phyloP scores from a whole-genome alignment of 2,888 invertebrate genomes.

The Cheilosia variabilis region DNA sequence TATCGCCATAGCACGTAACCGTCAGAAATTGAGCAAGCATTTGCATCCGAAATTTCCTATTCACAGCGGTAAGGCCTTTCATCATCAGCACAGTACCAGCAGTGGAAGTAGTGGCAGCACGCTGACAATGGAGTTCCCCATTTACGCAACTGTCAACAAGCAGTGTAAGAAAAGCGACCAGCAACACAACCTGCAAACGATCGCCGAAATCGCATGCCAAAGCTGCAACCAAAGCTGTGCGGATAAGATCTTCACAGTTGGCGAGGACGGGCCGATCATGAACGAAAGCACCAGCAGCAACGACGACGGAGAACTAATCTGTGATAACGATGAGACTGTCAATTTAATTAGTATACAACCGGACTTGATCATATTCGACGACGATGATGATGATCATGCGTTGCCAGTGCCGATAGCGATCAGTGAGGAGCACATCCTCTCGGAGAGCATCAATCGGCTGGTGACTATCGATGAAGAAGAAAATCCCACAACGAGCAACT shows the following conservation, averaged over 20 bases:
- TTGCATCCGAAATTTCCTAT: slow-evolving; percentile 81
- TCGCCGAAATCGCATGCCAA: slow-evolving; percentile 65
- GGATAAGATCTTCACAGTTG: slow-evolving; percentile 66
- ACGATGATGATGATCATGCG: slow-evolving; percentile 75
- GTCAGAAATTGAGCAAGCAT: slow-evolving; percentile 67
- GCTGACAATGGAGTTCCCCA: slow-evolving; percentile 58
- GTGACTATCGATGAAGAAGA: slow-evolving; percentile 67
- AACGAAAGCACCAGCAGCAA: slow-evolving; percentile 63
- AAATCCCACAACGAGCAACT: slow-evolving; percentile 78
- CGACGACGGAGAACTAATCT: slow-evolving; percentile 74
- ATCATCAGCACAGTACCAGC: slow-evolving; percentile 68
- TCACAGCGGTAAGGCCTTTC: slow-evolving; percentile 82
- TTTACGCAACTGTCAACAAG: slow-evolving; percentile 71
- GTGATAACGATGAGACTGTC: slow-evolving; percentile 77
- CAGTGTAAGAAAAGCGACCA: slow-evolving; percentile 33
- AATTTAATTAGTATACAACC: slow-evolving; percentile 76
- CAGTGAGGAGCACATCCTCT: slow-evolving; percentile 51
- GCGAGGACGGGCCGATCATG: slow-evolving; percentile 47
- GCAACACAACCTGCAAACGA: slow-evolving; percentile 38
- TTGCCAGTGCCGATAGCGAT: slow-evolving; percentile 23
- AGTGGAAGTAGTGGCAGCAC: slow-evolving; percentile 58
- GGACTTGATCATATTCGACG: slow-evolving; percentile 82
- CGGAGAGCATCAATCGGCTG: slow-evolving; percentile 67
- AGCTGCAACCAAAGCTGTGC: slow-evolving; percentile 50
- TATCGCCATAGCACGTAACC: slow-evolving; percentile 79